Conservation (phyloP, 2,113 vertebrate species). For the Percina caprodes region DNA sequence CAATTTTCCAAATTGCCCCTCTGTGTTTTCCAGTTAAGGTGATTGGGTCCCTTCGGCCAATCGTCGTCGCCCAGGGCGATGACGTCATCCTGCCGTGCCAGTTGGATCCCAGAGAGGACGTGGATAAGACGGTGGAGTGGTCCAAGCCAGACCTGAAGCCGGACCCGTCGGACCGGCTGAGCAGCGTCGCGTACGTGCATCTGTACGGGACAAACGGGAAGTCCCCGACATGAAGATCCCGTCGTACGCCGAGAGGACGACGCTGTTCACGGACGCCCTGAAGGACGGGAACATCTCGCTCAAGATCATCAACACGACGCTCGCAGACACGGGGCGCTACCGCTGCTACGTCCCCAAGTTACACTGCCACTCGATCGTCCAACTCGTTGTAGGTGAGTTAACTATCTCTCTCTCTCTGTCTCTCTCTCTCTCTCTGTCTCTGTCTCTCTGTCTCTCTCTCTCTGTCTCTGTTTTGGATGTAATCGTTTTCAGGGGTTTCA, state of each 20-base stretch:
- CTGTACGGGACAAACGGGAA: neutral
- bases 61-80: rapidly evolving
- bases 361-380: rapidly evolving
- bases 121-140: conserved; percentile 31
- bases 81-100: conserved; percentile 46
- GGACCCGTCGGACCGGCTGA: rapidly evolving
- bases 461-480: too few relatives aligned
- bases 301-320: conserved; percentile 19
- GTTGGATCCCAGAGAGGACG: rapidly evolving
- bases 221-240: neutral
- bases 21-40: neutral
- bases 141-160: conserved; percentile 14
- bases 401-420: too few relatives aligned
- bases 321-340: conserved; percentile 26
- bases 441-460: too few relatives aligned
- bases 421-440: too few relatives aligned
- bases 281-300: conserved; percentile 41
- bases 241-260: conserved; percentile 16
- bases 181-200: conserved; percentile 20
- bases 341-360: conserved; percentile 32
- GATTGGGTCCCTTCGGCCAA: neutral
- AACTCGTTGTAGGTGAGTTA: conserved; percentile 44
- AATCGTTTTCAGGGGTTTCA: too few relatives aligned
- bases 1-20: rapidly evolving
- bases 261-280: neutral